Evolutionary conservation across 1,140 invertebrate species (phyloP), one percentile per base, ranked within the genome.

Genomic region (Hesperophylax magnus): DNA sequence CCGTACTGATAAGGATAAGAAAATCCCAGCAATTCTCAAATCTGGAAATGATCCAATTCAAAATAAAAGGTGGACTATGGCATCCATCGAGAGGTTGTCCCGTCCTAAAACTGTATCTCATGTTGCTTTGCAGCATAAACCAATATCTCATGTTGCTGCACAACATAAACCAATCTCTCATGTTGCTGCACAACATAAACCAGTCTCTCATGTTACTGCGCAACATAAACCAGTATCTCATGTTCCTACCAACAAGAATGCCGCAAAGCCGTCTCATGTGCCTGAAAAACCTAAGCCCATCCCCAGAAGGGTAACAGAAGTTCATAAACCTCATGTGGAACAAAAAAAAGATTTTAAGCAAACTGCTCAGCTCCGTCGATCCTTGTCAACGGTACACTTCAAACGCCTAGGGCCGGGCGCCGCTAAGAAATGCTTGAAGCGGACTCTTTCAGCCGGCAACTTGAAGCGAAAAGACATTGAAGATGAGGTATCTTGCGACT

Each of bases 331-430:
- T 34, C 78, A 17, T 3, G 31, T 39, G 6, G 20, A 34, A 61
- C 2, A 1, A 11, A 81, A 78, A 74, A 14, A 34, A 15, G 24
- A 31, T 20, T 71, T 77, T 56, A 81, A 47, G 22, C 18, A 81
- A 47, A 80, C n/a, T 24, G 61, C 47, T 52, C 15, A 17, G 14
- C 53, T 67, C 7, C 67, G 82, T 17, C 31, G 89, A 27, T 90
- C 89, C 0, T 88, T 90, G 77, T 90, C 89, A 6, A 89, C 89
- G 14, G 87, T 90, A 8, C 89, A 90, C 81, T 89, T 90, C 6
- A 90, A 89, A 75, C 85, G 86, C 54, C 86, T 89, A 17, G 86
- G 85, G 31, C 87, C 87, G 52, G 86, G 84, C 61, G 88, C 89
- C 76, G 63, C 88, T 0, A 81, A 81, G 2, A 89, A 89, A 65